These are phyloP conservation scores for Ophion ventricosus DNA, from an alignment of 2,888 invertebrate species.

Conservation along the genomic window DNA sequence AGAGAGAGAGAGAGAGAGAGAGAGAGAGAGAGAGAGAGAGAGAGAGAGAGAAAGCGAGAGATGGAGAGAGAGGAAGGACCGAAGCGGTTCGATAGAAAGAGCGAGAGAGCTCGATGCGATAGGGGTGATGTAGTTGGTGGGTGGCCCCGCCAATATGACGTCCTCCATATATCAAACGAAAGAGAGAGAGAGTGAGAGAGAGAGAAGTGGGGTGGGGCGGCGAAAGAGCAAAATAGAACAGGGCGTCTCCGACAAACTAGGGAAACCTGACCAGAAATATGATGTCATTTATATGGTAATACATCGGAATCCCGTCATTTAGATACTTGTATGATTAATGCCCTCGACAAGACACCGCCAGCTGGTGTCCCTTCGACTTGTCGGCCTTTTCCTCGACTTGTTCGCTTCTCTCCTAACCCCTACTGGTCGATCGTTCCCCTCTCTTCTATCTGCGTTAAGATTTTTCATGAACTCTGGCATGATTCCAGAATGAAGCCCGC, in stretches of 20 bases:
- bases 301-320: constrained; percentile 84
- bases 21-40: constrained; percentile 57
- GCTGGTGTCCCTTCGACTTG: constrained; percentile 75
- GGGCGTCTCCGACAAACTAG: constrained; percentile 70
- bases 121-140: constrained; percentile 78
- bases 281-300: constrained; percentile 84
- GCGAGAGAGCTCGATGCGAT: constrained; percentile 72
- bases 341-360: constrained; percentile 82
- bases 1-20: constrained; percentile 49
- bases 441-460: constrained; percentile 45
- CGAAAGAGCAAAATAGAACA: constrained; percentile 46
- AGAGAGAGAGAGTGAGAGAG: constrained; percentile 56
- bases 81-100: constrained; percentile 31
- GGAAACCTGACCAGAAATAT: constrained; percentile 82
- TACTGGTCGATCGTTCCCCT: constrained; percentile 1
- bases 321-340: constrained; percentile 84
- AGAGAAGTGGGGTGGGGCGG: constrained; percentile 32
- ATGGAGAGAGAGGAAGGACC: constrained; percentile 64
- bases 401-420: constrained; percentile 39
- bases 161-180: constrained; percentile 82
- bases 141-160: constrained; percentile 82
- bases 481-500: constrained; percentile 49
- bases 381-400: constrained; percentile 64
- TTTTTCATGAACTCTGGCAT: constrained; percentile 64
- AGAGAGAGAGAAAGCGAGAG: constrained; percentile 55